A percentile compares a stretch with the other conserved stretches of the same genome.
phyloP scores from a whole-genome alignment of 2,797 vertebrate species.

The Chromis chromis region DNA sequence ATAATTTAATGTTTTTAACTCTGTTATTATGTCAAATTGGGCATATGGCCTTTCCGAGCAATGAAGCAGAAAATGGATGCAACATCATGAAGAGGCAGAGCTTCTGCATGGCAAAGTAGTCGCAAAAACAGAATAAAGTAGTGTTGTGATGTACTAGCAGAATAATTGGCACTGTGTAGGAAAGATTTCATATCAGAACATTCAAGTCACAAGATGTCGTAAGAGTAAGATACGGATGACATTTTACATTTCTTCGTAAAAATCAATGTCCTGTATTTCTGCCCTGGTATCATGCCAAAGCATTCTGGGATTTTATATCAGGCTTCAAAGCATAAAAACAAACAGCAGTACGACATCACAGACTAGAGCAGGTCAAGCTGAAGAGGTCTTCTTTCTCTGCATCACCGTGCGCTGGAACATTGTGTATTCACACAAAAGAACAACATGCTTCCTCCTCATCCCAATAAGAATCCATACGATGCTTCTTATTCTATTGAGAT shows the following conservation, averaged over 20 bases:
- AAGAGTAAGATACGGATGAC: neutral
- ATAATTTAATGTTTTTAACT: slow-evolving; percentile 76
- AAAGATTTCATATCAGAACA: neutral
- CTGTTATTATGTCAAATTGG: slow-evolving; percentile 78
- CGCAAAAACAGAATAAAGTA: slow-evolving; percentile 2
- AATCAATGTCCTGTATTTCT: slow-evolving; percentile 50
- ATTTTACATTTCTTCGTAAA: slow-evolving; percentile 39
- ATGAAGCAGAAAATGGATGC: slow-evolving; percentile 70
- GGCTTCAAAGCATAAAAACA: slow-evolving; percentile 59
- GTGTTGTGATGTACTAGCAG: slow-evolving; percentile 7
- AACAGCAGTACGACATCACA: slow-evolving; percentile 32
- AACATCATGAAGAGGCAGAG: slow-evolving; percentile 60
- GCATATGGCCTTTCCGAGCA: slow-evolving; percentile 61
- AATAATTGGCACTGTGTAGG: neutral
- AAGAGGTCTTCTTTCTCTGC: slow-evolving; percentile 35
- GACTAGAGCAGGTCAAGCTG: slow-evolving; percentile 48
- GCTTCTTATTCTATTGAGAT: slow-evolving; percentile 49
- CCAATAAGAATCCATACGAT: slow-evolving; percentile 47
- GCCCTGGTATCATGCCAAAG: slow-evolving; percentile 57
- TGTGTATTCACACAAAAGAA: slow-evolving; percentile 60
- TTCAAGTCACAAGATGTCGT: neutral
- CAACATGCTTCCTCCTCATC: slow-evolving; percentile 42
- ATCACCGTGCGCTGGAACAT: slow-evolving; percentile 27
- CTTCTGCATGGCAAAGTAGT: slow-evolving; percentile 18
- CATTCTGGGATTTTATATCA: slow-evolving; percentile 63